Evolutionary conservation across 2,797 vertebrate genomes (phyloP).

Genomic region (Lepus townsendii): DNA sequence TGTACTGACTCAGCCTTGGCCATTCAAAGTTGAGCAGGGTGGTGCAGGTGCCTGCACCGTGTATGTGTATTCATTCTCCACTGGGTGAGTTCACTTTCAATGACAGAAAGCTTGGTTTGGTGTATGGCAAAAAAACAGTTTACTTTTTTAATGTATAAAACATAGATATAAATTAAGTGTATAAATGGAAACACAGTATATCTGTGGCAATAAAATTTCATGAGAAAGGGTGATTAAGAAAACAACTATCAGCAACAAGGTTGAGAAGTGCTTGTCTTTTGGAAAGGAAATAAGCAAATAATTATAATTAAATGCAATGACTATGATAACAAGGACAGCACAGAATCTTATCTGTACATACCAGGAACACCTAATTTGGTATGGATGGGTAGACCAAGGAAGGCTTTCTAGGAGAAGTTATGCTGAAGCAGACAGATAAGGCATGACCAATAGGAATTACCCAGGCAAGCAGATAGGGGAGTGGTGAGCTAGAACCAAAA

Average conservation of each 20-base stretch:
- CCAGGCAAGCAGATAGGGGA: neutral
- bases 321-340: neutral
- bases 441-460: neutral
- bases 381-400: neutral
- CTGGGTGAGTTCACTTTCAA: fast-evolving
- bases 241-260: neutral
- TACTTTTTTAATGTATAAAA: neutral
- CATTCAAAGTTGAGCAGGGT: neutral
- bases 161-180: neutral
- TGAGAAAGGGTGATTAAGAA: neutral
- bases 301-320: neutral
- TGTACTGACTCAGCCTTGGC: too few relatives aligned
- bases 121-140: too few relatives aligned
- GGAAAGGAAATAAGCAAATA: neutral
- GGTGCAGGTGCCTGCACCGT: fast-evolving
- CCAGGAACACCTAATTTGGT: neutral
- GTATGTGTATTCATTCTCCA: neutral
- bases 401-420: neutral
- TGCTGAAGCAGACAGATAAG: neutral
- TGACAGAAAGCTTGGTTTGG: neutral
- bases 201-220: neutral
- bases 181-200: neutral
- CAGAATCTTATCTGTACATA: neutral
- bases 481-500: neutral
- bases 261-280: neutral